These are phyloP conservation scores for Acronicta leporina DNA, from an alignment of 2,888 invertebrate genomes.

Conservation along the genomic window DNA sequence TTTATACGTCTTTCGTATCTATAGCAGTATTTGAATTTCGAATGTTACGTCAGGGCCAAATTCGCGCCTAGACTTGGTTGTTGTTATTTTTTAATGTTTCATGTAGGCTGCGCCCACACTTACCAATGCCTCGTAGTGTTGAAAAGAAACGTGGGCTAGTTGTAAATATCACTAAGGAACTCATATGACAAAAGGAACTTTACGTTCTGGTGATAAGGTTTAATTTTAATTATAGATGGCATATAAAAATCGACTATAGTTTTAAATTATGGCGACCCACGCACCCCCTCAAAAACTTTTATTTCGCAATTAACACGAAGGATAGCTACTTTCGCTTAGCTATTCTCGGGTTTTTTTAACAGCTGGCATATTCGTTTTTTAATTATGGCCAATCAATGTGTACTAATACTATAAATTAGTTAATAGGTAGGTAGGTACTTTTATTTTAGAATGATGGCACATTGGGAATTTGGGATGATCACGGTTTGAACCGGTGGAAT, in stretches of 20 bases:
- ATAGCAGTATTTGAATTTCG: conserved; percentile 56
- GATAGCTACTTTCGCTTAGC: conserved; percentile 74
- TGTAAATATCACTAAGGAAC: conserved; percentile 66
- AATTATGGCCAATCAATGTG: conserved; percentile 7
- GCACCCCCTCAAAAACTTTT: conserved; percentile 72
- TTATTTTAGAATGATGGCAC: neutral
- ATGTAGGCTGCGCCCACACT: conserved; percentile 82
- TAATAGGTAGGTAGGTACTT: neutral
- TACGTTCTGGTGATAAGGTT: conserved; percentile 59
- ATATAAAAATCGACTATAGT: conserved; percentile 45
- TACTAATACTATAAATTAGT: neutral
- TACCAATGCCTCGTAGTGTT: conserved; percentile 61
- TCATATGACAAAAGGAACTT: conserved; percentile 42
- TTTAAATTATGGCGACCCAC: conserved; percentile 71
- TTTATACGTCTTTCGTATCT: conserved; percentile 21
- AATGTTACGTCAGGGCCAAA: conserved; percentile 71
- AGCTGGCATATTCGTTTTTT: conserved; percentile 29
- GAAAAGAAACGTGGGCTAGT: conserved; percentile 79
- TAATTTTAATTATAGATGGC: conserved; percentile 20
- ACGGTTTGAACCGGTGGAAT: too few relatives aligned
- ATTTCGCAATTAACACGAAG: conserved; percentile 78
- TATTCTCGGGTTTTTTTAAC: conserved; percentile 45
- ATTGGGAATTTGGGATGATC: neutral
- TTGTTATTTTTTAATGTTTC: conserved; percentile 70
- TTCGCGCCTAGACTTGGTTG: conserved; percentile 70